Base-by-base conservation (phyloP, 2,113 vertebrate genomes). In the Carassius gibelio region DNA sequence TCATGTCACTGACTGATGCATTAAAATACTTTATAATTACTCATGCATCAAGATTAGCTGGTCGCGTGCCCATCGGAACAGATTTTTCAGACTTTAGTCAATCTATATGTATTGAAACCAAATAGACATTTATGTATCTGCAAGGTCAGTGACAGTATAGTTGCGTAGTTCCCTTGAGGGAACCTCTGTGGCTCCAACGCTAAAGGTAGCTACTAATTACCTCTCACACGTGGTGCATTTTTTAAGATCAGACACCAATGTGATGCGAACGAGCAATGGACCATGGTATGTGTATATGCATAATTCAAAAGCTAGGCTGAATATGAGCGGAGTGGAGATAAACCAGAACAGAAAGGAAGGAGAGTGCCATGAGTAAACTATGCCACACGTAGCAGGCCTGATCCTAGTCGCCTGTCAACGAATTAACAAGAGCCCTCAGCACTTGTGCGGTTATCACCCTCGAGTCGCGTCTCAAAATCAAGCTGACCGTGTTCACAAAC, bases 21-120 rank as follows among this genome's bases (percentile, higher is more conserved):
- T 86, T 86, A 76, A 84, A 61, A 86, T 77, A 75, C 82, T 80
- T 86, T 84, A 84, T 84, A 88, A 86, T 88, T 88, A 88, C 76
- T 66, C 14, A 30, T 8, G 69, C 69, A 85, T 83, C 57, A 66
- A 74, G 66, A 83, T 85, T 66, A 83, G 80, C 80, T 68, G 64
- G 36, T 59, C 3, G 14, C 45, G 34, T 82, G 61, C 82, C 62
- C 36, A 76, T 85, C 84, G 21, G 66, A 85, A 85, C 64, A 80
- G 55, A 79, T 85, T 79, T 80, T n/a, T 45, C 38, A 84, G 82
- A 75, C 81, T 79, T 66, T 38, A 59, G 62, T 76, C 38, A 26
- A 88, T 86, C 84, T 81, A 75, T 75, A 55, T 82, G 77, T 76
- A 71, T 84, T 82, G 71, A 42, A 68, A 80, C 69, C 19, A 86